Evolutionary conservation across 2,797 vertebrate genomes (phyloP).

Genomic region (Melanotaenia trifasciata): DNA sequence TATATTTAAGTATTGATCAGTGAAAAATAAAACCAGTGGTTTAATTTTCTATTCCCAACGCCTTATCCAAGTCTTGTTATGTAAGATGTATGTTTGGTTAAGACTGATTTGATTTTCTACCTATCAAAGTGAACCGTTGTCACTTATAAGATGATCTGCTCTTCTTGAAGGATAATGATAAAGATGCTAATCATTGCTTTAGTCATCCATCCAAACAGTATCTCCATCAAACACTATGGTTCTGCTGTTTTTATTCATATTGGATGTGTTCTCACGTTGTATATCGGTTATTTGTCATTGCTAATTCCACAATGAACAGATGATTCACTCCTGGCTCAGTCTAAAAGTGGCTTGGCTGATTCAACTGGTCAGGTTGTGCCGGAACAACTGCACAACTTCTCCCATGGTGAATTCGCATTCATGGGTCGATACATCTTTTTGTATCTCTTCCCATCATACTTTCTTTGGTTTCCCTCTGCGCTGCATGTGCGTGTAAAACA

Average conservation of each 20-base stretch:
- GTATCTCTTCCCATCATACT: slow-evolving; percentile 29
- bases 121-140: slow-evolving; percentile 24
- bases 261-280: slow-evolving; percentile 11
- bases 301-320: slow-evolving; percentile 30
- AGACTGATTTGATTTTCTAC: slow-evolving; percentile 32
- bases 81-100: slow-evolving; percentile 2
- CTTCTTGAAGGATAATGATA: slow-evolving; percentile 26
- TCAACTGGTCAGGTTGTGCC: background rate
- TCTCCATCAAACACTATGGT: slow-evolving; percentile 18
- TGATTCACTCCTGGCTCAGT: slow-evolving; percentile 44
- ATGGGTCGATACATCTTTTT: slow-evolving; percentile 15
- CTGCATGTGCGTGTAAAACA: slow-evolving; percentile 72
- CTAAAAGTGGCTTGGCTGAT: slow-evolving; percentile 27
- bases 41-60: background rate
- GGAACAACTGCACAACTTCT: slow-evolving; percentile 31
- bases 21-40: background rate
- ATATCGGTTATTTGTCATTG: slow-evolving; percentile 35
- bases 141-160: slow-evolving; percentile 23
- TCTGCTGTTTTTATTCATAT: slow-evolving; percentile 8
- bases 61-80: background rate
- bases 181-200: slow-evolving; percentile 26
- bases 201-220: background rate
- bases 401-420: slow-evolving; percentile 14
- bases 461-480: slow-evolving; percentile 32
- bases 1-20: background rate